These are phyloP conservation scores for Tautogolabrus adspersus DNA, from an alignment of 2,113 vertebrate genomes.

Conservation along the genomic window DNA sequence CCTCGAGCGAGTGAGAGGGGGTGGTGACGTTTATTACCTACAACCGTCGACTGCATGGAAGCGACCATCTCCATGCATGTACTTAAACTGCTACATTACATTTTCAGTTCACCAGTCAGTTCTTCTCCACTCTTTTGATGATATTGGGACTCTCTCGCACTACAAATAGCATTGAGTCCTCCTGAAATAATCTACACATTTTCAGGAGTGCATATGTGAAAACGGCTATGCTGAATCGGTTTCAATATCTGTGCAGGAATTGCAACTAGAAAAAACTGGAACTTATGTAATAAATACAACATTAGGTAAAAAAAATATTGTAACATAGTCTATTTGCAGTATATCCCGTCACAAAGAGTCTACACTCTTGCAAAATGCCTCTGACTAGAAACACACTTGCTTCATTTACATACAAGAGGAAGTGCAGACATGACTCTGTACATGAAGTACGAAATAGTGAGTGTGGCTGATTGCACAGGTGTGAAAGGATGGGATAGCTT, in stretches of 20 bases:
- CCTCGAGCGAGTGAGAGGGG: no score
- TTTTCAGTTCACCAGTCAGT: no score
- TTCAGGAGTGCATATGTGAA: not conserved
- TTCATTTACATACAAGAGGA: constrained; percentile 50
- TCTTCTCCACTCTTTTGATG: no score
- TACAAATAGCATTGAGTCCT: no score
- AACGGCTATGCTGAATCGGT: not conserved
- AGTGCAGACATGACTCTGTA: constrained; percentile 38
- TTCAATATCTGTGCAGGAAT: constrained; percentile 16
- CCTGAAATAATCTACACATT: not conserved
- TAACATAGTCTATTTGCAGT: constrained; percentile 26
- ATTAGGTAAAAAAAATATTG: constrained; percentile 43
- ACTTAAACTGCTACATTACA: no score
- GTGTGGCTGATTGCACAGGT: constrained; percentile 16
- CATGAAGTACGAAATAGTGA: constrained; percentile 12
- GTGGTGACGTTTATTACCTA: no score
- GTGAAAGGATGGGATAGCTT: not conserved
- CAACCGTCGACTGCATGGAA: no score
- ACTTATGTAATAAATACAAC: constrained; percentile 29
- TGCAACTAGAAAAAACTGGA: constrained; percentile 24
- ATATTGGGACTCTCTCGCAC: no score
- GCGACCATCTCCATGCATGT: no score
- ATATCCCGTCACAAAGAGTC: constrained; percentile 10
- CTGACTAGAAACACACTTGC: constrained; percentile 60
- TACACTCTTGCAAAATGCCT: constrained; percentile 53